Evolutionary conservation across 2,888 invertebrate genomes (phyloP).

Genomic region (Sthenelais limicola): DNA sequence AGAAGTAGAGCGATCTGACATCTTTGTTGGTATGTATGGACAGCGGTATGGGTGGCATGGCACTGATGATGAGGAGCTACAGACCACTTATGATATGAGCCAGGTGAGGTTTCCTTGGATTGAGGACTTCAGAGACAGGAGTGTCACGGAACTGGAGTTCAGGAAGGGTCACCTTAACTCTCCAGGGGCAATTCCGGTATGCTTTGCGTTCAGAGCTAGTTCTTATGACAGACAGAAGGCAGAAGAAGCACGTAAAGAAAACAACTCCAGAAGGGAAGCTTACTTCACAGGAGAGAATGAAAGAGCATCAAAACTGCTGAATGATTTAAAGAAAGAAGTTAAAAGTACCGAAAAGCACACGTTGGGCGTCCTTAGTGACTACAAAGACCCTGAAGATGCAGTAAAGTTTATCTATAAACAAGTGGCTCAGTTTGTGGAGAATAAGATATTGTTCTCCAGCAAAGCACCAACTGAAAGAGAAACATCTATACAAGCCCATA

Average conservation of each 20-base stretch:
- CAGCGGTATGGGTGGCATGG: constrained; percentile 71
- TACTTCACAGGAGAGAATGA: too few relatives aligned
- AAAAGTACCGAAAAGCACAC: constrained; percentile 19
- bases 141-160: constrained; percentile 69
- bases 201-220: constrained; percentile 66
- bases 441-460: constrained; percentile 50
- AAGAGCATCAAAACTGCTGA: too few relatives aligned
- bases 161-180: constrained; percentile 67
- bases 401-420: constrained; percentile 64
- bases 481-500: constrained; percentile 54
- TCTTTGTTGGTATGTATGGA: constrained; percentile 69
- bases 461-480: constrained; percentile 37
- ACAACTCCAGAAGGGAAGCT: too few relatives aligned
- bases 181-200: constrained; percentile 62
- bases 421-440: constrained; percentile 58
- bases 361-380: background rate
- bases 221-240: too few relatives aligned
- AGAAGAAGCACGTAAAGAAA: too few relatives aligned
- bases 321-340: too few relatives aligned
- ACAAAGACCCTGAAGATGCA: constrained; percentile 53
- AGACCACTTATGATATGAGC: constrained; percentile 66
- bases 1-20: constrained; percentile 68
- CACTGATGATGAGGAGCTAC: constrained; percentile 59
- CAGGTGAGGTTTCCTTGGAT: constrained; percentile 63
- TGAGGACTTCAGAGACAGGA: constrained; percentile 59